phyloP scores from a whole-genome alignment of 2,113 vertebrate genomes.

The Dromiciops gliroides region DNA sequence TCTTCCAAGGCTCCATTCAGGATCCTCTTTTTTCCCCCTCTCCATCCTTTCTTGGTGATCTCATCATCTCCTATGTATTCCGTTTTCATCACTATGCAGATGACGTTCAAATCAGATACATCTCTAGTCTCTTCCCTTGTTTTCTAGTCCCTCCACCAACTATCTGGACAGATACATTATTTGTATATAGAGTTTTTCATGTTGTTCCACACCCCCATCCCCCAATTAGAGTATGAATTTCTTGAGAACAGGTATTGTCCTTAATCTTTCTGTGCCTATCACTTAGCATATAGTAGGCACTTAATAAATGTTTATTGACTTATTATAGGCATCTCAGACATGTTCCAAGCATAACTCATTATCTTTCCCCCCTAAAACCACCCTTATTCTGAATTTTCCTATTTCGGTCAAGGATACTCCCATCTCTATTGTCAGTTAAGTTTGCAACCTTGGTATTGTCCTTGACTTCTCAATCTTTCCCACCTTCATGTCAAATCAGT shows the following conservation, averaged over 20 bases:
- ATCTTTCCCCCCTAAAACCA: not conserved
- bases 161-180: not conserved
- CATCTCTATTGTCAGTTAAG: not conserved
- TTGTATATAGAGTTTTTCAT: not conserved
- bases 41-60: not conserved
- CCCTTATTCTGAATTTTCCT: not conserved
- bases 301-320: not conserved
- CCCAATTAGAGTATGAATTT: not conserved
- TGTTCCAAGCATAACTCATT: not conserved
- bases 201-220: not conserved
- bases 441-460: not conserved
- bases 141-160: not conserved
- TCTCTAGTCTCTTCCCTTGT: not conserved
- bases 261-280: not conserved
- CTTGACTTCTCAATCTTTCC: too few relatives aligned
- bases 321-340: not conserved
- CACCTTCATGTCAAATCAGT: too few relatives aligned
- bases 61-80: not conserved
- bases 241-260: not conserved
- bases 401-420: not conserved
- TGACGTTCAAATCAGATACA: not conserved
- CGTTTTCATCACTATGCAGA: not conserved
- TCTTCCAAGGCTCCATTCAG: not conserved
- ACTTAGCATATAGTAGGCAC: not conserved
- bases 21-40: not conserved